A percentile compares a stretch with the other conserved stretches of the same genome.
These are phyloP conservation scores for Metacarcinus magister DNA, from an alignment of 2,888 invertebrate species.

Conservation along the genomic window DNA sequence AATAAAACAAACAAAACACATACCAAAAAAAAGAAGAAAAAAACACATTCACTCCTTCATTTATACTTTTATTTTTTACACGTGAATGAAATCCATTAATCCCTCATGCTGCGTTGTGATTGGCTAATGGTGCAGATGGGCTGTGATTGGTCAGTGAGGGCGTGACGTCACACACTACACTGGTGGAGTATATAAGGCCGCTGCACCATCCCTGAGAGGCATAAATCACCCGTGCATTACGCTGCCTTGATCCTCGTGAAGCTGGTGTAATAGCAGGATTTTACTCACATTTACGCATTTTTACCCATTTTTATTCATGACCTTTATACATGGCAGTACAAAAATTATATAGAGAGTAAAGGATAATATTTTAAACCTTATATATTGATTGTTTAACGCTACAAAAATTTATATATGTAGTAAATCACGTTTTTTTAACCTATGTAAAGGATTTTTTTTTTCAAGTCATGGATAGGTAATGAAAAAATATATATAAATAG, in stretches of 20 bases:
- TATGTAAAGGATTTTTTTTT: no score
- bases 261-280: neutral
- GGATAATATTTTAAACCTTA: no score
- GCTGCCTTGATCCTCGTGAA: neutral
- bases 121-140: neutral
- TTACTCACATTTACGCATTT: neutral
- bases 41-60: neutral
- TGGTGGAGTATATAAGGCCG: conserved; percentile 1
- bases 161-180: neutral
- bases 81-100: neutral
- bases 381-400: no score
- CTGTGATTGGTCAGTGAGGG: neutral
- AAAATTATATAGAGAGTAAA: neutral
- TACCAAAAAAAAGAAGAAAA: neutral
- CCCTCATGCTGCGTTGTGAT: neutral
- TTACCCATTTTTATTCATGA: neutral
- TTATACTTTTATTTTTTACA: neutral
- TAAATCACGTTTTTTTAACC: no score
- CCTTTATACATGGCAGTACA: neutral
- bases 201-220: neutral
- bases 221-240: neutral
- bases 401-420: no score
- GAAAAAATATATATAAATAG: no score
- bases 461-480: no score
- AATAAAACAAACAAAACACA: neutral